Evolutionary conservation across 2,888 invertebrate genomes (phyloP).

Genomic region (Diarsia rubi): DNA sequence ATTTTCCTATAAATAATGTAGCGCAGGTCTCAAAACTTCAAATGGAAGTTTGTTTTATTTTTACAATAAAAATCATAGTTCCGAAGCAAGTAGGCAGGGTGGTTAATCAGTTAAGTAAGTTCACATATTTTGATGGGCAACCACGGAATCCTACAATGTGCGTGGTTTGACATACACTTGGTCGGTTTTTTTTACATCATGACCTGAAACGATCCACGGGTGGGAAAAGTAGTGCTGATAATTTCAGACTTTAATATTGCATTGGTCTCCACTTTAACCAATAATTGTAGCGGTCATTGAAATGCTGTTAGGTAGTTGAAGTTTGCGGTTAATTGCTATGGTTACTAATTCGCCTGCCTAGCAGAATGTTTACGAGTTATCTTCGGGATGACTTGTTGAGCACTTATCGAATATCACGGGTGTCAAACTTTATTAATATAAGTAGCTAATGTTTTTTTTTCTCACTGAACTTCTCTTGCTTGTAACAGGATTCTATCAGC

Average conservation of each 20-base stretch:
- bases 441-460: conserved; percentile 29
- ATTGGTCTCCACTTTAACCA: neutral
- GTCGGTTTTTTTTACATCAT: neutral
- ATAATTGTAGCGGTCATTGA: neutral
- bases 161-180: too few species aligned
- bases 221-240: neutral
- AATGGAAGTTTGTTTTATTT: too few species aligned
- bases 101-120: too few species aligned
- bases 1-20: too few species aligned
- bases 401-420: conserved; percentile 6
- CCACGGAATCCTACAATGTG: too few species aligned
- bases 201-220: neutral
- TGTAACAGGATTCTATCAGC: conserved; percentile 45
- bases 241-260: neutral
- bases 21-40: too few species aligned
- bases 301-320: conserved; percentile 7
- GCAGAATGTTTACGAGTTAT: conserved; percentile 27
- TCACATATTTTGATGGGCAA: too few species aligned
- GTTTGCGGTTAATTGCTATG: neutral
- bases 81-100: too few species aligned
- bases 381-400: conserved; percentile 12
- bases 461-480: conserved; percentile 17
- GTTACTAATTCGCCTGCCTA: conserved; percentile 20
- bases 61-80: too few species aligned
- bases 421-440: conserved; percentile 21